Evolutionary conservation across 2,797 vertebrate species (phyloP).

Genomic region (Scarus forsteni): DNA sequence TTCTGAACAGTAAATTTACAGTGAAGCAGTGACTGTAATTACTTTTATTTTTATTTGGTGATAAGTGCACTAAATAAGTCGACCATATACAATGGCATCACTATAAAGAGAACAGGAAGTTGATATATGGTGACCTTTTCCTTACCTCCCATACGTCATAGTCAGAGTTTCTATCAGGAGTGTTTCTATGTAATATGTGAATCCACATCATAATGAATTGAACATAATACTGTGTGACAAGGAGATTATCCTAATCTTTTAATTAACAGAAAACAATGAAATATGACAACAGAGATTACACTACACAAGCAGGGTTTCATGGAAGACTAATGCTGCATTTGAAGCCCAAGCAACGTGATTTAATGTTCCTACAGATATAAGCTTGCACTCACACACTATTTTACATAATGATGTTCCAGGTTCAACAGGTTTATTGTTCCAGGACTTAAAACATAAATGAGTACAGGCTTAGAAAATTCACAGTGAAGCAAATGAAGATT

Average conservation of each 20-base stretch:
- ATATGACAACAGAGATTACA: constrained; percentile 8
- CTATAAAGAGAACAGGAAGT: no score
- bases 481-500: not conserved
- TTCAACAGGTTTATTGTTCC: not conserved
- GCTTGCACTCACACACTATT: not conserved
- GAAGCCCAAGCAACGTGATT: not conserved
- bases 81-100: no score
- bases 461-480: not conserved
- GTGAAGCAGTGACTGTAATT: no score
- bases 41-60: no score
- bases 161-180: not conserved
- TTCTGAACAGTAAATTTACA: no score
- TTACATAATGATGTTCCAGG: constrained; percentile 5
- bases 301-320: constrained; percentile 2
- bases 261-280: constrained; percentile 18
- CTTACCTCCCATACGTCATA: no score
- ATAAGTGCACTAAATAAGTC: no score
- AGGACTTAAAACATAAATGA: not conserved
- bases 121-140: no score
- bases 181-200: not conserved
- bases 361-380: not conserved
- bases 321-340: constrained; percentile 10
- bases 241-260: constrained; percentile 53
- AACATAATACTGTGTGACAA: constrained; percentile 12
- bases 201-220: not conserved